Evolutionary conservation across 2,797 vertebrate genomes (phyloP).

Genomic region (Lacerta bilineata): DNA sequence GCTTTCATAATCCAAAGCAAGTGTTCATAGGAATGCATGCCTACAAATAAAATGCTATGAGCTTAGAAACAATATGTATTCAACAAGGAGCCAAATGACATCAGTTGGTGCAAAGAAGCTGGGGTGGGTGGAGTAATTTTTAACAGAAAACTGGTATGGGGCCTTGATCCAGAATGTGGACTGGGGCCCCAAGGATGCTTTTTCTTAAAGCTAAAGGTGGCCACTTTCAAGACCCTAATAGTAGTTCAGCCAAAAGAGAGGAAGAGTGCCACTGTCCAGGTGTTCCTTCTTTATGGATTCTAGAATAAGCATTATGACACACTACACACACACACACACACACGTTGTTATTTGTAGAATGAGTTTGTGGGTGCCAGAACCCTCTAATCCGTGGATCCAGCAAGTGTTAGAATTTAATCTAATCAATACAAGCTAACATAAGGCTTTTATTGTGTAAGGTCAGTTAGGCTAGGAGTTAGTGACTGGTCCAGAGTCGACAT

Average conservation of each 20-base stretch:
- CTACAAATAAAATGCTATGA: neutral
- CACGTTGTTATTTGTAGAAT: neutral
- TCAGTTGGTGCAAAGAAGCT: neutral
- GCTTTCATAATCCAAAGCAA: neutral
- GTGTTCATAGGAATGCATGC: neutral
- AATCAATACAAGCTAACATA: no score
- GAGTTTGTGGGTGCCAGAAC: no score
- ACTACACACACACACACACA: neutral
- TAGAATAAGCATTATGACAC: neutral
- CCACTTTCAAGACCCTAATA: neutral
- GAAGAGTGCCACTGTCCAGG: fast-evolving
- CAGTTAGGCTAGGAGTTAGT: no score
- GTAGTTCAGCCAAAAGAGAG: no score
- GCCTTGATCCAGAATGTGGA: neutral
- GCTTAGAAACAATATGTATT: neutral
- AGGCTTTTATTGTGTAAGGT: no score
- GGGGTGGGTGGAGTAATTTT: neutral
- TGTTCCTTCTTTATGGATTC: neutral
- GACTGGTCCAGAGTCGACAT: no score
- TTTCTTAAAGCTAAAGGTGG: neutral
- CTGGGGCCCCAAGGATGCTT: neutral
- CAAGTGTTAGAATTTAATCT: no score
- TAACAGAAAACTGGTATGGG: no score
- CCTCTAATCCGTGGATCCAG: no score
- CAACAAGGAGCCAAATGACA: neutral